A percentile compares a stretch with the other conserved stretches of the same genome.
Conservation (phyloP, 2,888 invertebrate species). For the Lochmaea capreae region DNA sequence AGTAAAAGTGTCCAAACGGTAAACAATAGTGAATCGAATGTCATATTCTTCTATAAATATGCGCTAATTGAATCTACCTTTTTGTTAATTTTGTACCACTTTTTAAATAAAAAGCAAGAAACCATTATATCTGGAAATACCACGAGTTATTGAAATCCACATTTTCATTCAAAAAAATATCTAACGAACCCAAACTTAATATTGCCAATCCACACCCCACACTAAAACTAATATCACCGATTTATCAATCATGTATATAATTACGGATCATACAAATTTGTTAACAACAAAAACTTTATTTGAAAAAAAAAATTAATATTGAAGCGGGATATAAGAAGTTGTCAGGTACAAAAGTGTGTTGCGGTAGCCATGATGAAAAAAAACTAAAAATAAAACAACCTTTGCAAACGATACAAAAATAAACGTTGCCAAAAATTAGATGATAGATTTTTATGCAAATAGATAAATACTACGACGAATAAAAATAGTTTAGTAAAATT, state of each 20-base stretch:
- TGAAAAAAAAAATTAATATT: conserved; percentile 21
- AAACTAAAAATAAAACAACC: conserved; percentile 45
- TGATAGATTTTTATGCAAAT: conserved; percentile 24
- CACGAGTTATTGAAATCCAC: neutral
- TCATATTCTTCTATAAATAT: conserved; percentile 25
- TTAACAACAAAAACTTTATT: conserved; percentile 9
- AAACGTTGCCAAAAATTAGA: conserved; percentile 32
- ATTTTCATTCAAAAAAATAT: conserved; percentile 13
- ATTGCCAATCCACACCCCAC: neutral
- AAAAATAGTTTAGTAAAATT: conserved; percentile 10
- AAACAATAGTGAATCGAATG: conserved; percentile 43
- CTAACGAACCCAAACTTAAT: neutral
- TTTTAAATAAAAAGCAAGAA: conserved; percentile 30
- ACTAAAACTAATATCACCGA: conserved; percentile 7
- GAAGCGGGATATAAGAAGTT: conserved; percentile 21
- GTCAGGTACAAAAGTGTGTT: conserved; percentile 22
- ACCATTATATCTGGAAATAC: conserved; percentile 18
- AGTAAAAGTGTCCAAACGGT: conserved; percentile 54
- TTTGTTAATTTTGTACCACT: conserved; percentile 37
- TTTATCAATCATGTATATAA: conserved; percentile 11
- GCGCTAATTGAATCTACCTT: conserved; percentile 29
- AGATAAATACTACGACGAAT: conserved; percentile 7
- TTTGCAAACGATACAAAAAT: conserved; percentile 39
- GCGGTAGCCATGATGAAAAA: conserved; percentile 36
- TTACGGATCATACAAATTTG: conserved; percentile 3